phyloP scores from a whole-genome alignment of 2,113 vertebrate genomes.

The Hydrolagus affinis region DNA sequence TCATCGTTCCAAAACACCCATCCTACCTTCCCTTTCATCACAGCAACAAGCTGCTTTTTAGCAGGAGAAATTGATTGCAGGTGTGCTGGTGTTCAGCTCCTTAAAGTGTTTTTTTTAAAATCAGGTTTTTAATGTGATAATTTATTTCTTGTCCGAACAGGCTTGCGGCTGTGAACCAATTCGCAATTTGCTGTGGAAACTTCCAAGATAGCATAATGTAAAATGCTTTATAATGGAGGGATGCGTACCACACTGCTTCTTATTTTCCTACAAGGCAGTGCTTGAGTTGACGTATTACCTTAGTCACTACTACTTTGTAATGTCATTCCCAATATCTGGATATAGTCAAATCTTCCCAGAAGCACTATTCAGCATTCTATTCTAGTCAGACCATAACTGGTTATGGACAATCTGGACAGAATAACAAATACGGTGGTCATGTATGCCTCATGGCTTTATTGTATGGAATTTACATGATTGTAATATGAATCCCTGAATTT shows the following conservation, averaged over 20 bases:
- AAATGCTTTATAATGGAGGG: background rate
- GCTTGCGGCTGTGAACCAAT: background rate
- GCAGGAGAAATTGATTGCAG: background rate
- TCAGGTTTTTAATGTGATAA: background rate
- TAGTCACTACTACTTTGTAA: background rate
- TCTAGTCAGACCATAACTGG: conserved; percentile 58
- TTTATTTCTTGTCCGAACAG: background rate
- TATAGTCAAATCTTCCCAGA: background rate
- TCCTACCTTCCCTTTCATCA: too few relatives aligned
- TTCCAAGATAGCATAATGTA: background rate
- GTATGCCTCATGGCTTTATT: conserved; percentile 77
- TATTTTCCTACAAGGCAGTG: background rate
- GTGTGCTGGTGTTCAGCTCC: background rate
- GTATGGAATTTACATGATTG: conserved; percentile 88
- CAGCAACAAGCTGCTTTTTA: too few relatives aligned
- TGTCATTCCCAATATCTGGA: conserved; percentile 6
- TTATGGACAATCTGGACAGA: conserved; percentile 63
- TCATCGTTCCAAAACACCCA: too few relatives aligned
- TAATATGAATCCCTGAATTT: conserved; percentile 94
- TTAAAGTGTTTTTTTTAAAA: background rate
- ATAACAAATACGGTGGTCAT: conserved; percentile 72
- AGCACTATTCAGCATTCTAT: conserved; percentile 32
- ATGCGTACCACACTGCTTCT: background rate
- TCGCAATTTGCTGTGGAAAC: background rate
- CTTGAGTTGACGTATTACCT: background rate